Evolutionary conservation across 2,797 vertebrate species (phyloP).

Genomic region (Thripadectes ignobilis): DNA sequence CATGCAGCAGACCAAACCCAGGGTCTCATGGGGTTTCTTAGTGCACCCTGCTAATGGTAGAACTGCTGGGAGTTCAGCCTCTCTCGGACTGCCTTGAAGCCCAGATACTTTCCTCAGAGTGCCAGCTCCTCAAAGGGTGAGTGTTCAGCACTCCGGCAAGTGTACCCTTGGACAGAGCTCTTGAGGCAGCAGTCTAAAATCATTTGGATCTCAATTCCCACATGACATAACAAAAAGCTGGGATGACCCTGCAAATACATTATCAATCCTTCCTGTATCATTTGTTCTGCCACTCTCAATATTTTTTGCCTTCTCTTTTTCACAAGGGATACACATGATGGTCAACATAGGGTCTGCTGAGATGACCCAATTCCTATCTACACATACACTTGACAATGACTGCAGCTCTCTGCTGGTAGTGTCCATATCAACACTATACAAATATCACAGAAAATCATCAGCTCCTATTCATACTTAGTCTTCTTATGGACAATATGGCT

Average conservation of each 20-base stretch:
- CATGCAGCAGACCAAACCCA: not conserved
- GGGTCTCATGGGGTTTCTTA: not conserved
- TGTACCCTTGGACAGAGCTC: not conserved
- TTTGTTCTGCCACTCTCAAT: not conserved
- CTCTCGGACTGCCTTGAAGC: not conserved
- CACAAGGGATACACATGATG: not conserved
- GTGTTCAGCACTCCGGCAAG: not conserved
- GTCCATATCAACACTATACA: not conserved
- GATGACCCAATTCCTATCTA: not conserved
- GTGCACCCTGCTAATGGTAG: not conserved
- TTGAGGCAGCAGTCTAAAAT: not conserved
- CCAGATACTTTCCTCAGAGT: not conserved
- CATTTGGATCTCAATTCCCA: not conserved
- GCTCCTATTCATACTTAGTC: not conserved
- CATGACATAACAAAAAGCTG: not conserved
- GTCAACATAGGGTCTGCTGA: not conserved
- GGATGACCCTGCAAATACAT: not conserved
- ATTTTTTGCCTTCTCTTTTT: not conserved
- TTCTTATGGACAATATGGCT: not conserved
- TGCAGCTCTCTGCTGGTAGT: not conserved
- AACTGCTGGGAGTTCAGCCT: not conserved
- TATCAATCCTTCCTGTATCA: not conserved
- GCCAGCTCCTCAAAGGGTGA: not conserved
- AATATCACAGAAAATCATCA: not conserved
- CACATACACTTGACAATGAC: rapidly evolving